Base-by-base conservation (phyloP, 2,113 vertebrate species). In the Gasterosteus nipponicus region DNA sequence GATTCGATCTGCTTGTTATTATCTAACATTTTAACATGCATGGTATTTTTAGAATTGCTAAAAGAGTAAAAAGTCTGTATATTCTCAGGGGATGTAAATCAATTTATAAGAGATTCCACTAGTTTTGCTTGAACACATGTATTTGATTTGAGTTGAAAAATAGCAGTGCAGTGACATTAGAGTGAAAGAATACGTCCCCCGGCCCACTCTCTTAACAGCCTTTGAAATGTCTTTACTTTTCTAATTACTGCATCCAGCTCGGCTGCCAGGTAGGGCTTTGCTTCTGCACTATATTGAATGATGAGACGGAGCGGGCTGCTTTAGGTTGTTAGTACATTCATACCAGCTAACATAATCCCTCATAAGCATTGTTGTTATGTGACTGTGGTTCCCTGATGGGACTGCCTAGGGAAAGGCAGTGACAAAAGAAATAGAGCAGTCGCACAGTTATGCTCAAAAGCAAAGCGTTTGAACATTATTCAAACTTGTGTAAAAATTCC, bases 201-300 rank as follows among this genome's bases (percentile, higher is more conserved):
- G 12, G 0, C 56, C 64, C 58, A 47, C 77, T 59, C 41, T 53
- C 44, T 47, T 80, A 75, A 69, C 44, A 51, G 74, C 66, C 53
- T 72, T 47, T 51, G 69, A 75, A 81, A 74, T 46, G 19, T 31
- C 46, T 69, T 64, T 69, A 14, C 62, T 83, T 75, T 66, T 69
- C 54, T 75, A 57, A 81, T 81, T 59, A 70, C 0, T 9, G 16
- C 49, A 53, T 49, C 54, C 60, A n/a, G 63, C 66, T 64, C 33
- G 42, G 51, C 44, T 81, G 70, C 77, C 61, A 75, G 64, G 75
- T 22, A 49, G 16, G 7, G 39, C 35, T 74, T 67, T 73, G 65
- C 51, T 75, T 4, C 8, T 18, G 65, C 69, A 70, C 77, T 78
- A 73, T 49, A 80, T 78, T 77, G 70, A 80, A 87, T 78, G 73